Conservation (phyloP, 2,888 invertebrate species). For the Orthosia gracilis region DNA sequence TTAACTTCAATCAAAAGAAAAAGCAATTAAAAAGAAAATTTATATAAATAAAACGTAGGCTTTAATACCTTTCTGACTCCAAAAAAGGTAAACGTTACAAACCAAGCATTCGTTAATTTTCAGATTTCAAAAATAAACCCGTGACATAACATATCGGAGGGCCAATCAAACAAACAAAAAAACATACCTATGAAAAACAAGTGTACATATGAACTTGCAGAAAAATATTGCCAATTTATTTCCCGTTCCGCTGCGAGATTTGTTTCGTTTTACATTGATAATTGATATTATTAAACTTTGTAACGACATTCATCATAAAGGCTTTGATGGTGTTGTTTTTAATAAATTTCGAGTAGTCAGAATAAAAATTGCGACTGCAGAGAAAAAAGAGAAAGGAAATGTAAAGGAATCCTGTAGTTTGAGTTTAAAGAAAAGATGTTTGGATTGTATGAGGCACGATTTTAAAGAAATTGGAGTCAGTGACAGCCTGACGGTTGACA, state of each 20-base stretch:
- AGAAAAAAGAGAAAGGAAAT: neutral
- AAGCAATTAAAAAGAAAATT: neutral
- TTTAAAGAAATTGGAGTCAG: no score
- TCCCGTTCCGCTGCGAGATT: constrained; percentile 13
- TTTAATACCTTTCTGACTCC: neutral
- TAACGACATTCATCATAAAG: constrained; percentile 28
- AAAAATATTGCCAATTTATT: constrained; percentile 36
- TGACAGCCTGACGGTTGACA: neutral
- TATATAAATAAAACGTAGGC: neutral
- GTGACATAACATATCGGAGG: constrained; percentile 2
- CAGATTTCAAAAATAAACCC: neutral
- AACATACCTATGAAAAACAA: constrained; percentile 7
- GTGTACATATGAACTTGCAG: constrained; percentile 4
- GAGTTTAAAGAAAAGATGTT: neutral
- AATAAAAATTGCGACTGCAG: neutral
- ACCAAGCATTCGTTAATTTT: constrained; percentile 3
- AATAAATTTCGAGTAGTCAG: constrained; percentile 8
- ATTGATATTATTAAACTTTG: constrained; percentile 48
- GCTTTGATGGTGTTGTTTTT: constrained; percentile 17
- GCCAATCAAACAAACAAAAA: constrained; percentile 16
- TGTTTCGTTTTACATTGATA: constrained; percentile 32
- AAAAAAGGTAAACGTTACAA: neutral
- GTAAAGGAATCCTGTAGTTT: neutral
- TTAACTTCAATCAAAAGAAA: neutral
- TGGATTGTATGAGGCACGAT: no score